Base-by-base conservation (phyloP, 2,888 invertebrate genomes). In the Agrotis exclamationis region DNA sequence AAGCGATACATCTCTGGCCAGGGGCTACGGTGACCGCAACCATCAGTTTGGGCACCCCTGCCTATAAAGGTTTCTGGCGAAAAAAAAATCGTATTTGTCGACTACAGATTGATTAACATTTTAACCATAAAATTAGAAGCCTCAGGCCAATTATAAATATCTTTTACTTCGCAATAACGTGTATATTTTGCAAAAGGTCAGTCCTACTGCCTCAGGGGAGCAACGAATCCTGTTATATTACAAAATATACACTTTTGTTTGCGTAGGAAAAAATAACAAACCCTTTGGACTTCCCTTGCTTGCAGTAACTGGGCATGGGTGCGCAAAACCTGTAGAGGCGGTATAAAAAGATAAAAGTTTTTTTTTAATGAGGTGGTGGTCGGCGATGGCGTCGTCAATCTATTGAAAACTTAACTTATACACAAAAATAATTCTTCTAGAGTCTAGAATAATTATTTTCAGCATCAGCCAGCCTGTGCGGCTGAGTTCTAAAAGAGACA, bases 211-310 rank as follows among this genome's bases (percentile, higher is more conserved):
- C 76, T 11, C 44, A 47, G 54, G 81, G 69, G 28, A 76, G 45
- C 39, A 18, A 50, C 20, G 18, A 76, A 47, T 50, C 22, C 53
- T 51, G 63, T 47, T 76, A 50, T 63, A 69, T 75, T 80, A 63
- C 39, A 80, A 66, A 66, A 76, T 13, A 48, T 51, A 51, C 48
- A 50, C 48, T 57, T 60, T 47, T 80, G 28, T 80, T 79, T 76
- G 66, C 33, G 44, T 24, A 65, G 66, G 80, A 57, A 79, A 57
- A 22, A 45, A 80, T 66, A 60, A 75, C 75, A 66, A 48, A 66
- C 57, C 66, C 44, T 65, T 57, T 51, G 50, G 51, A 28, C 60
- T 79, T 51, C 13, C 47, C 44, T 79, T 74, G 39, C 54, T 39
- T 33, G 44, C 56, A n/a, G 44, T 73, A 45, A 44, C 28, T 54